phyloP scores from a whole-genome alignment of 2,113 vertebrate species.

The Corythaeola cristata region DNA sequence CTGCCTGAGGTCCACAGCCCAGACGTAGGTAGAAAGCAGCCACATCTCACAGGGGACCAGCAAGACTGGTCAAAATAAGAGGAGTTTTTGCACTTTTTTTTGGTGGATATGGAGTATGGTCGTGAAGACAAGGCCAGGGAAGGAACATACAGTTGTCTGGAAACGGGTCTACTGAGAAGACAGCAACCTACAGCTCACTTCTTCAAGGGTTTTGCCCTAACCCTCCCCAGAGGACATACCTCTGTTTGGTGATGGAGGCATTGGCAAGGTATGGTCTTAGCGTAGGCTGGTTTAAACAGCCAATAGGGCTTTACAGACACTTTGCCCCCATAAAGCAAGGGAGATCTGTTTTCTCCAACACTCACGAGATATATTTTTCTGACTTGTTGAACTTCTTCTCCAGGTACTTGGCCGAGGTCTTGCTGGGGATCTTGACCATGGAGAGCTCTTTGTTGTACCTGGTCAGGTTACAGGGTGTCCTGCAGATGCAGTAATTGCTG shows the following conservation, averaged over 20 bases:
- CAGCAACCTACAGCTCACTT: not conserved
- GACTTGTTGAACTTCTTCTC: slow-evolving; percentile 99
- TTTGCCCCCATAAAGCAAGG: not conserved
- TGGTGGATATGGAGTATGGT: not conserved
- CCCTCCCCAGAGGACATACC: not conserved
- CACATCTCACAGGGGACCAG: not conserved
- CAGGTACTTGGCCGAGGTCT: slow-evolving; percentile 96
- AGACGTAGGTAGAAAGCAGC: not conserved
- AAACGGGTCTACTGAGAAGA: not conserved
- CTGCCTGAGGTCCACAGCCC: not conserved
- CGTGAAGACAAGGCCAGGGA: not conserved
- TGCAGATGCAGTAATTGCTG: slow-evolving; percentile 91
- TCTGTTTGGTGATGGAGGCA: not conserved
- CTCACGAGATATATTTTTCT: slow-evolving; percentile 97
- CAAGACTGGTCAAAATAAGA: not conserved
- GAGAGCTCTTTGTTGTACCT: slow-evolving; percentile 99
- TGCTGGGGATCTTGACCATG: slow-evolving; percentile 99
- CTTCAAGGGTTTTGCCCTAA: not conserved
- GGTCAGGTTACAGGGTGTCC: slow-evolving; percentile 95
- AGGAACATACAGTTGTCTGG: not conserved
- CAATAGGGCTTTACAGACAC: not conserved
- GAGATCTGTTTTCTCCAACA: not conserved
- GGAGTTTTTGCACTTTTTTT: not conserved
- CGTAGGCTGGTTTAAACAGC: not conserved
- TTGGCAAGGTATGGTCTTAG: not conserved